These are phyloP conservation scores for Toxonevra muliebris DNA, from an alignment of 2,888 invertebrate species.

Conservation along the genomic window DNA sequence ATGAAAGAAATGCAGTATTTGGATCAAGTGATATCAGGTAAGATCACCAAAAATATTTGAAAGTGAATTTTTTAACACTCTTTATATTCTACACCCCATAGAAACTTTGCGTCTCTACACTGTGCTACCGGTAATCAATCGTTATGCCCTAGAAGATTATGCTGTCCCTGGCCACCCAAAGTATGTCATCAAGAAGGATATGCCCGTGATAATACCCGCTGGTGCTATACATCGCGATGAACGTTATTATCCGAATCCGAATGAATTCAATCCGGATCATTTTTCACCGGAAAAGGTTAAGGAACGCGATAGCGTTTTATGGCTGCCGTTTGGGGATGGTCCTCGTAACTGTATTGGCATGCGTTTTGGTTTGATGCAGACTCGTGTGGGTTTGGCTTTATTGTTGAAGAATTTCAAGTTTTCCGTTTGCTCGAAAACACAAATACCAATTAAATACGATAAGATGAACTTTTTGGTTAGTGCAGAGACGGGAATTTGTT, in stretches of 20 bases:
- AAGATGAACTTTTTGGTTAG: constrained; percentile 42
- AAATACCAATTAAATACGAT: constrained; percentile 49
- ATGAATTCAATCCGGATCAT: constrained; percentile 71
- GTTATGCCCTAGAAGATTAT: constrained; percentile 67
- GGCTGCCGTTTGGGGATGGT: constrained; percentile 61
- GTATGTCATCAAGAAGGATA: constrained; percentile 67
- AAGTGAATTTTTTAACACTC: background rate
- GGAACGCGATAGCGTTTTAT: constrained; percentile 63
- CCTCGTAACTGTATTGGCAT: constrained; percentile 61
- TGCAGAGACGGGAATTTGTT: constrained; percentile 46
- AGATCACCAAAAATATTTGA: constrained; percentile 39
- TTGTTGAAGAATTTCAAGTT: constrained; percentile 54
- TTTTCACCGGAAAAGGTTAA: constrained; percentile 69
- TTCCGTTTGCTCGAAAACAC: constrained; percentile 47
- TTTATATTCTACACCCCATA: constrained; percentile 25
- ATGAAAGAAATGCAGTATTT: constrained; percentile 66
- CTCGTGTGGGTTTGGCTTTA: constrained; percentile 50
- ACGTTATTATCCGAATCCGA: constrained; percentile 70
- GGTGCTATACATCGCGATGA: constrained; percentile 71
- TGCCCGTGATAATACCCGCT: constrained; percentile 67
- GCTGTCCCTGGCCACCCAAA: constrained; percentile 66
- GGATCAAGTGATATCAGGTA: constrained; percentile 66
- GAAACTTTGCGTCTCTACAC: constrained; percentile 69
- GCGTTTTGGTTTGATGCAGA: constrained; percentile 61
- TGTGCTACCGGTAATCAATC: constrained; percentile 67